Conservation (phyloP, 2,113 vertebrate genomes). For the Varanus salvator region DNA sequence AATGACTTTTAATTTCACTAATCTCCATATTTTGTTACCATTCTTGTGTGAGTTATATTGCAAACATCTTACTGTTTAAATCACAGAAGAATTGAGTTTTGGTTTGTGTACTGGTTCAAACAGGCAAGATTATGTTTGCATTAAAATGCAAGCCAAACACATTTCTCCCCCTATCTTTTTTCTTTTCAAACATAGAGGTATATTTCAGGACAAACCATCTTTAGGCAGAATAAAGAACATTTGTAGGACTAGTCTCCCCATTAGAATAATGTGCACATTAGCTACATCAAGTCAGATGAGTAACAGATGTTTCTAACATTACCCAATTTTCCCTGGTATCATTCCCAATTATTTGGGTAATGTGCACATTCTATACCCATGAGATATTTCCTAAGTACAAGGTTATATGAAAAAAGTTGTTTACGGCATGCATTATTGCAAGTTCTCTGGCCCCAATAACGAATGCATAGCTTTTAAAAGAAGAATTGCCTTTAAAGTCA, state of each 20-base stretch:
- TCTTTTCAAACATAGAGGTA: background rate
- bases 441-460: background rate
- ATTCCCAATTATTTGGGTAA: slow-evolving; percentile 4
- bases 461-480: slow-evolving; percentile 1
- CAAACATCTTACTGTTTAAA: too few species aligned
- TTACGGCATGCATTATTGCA: background rate
- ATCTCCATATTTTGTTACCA: too few species aligned
- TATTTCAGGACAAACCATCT: background rate
- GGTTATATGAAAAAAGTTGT: background rate
- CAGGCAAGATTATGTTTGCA: too few species aligned
- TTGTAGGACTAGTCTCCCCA: too few species aligned
- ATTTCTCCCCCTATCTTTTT: background rate
- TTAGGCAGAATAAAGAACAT: background rate
- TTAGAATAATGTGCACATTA: background rate
- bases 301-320: background rate
- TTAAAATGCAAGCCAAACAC: too few species aligned
- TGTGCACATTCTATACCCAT: background rate
- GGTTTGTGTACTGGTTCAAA: too few species aligned
- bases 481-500: background rate
- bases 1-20: too few species aligned
- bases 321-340: background rate
- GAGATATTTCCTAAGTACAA: background rate
- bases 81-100: too few species aligned
- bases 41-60: too few species aligned
- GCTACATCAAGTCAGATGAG: background rate